A percentile compares a stretch with the other conserved stretches of the same genome.
Conservation (phyloP, 2,797 vertebrate species). For the Buceros bicornis region DNA sequence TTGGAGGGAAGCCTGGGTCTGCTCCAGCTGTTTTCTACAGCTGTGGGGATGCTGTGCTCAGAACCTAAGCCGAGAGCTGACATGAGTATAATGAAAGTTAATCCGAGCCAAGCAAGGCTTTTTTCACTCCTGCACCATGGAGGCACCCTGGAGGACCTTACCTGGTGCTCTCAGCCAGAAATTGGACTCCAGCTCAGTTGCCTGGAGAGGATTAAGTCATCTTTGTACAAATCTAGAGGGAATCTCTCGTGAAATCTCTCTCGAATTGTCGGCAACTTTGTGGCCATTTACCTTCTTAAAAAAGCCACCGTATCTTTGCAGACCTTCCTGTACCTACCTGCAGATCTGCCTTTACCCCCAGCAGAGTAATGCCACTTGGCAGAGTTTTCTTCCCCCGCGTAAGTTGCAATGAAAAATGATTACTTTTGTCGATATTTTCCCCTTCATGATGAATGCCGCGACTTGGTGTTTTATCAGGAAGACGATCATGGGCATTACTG, state of each 20-base stretch:
- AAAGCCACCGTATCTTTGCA: background rate
- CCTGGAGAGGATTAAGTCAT: background rate
- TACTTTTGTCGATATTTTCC: background rate
- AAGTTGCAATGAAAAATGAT: background rate
- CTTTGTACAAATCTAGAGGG: background rate
- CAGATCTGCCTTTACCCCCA: background rate
- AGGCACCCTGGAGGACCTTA: background rate
- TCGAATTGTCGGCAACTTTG: background rate
- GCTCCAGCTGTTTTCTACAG: background rate
- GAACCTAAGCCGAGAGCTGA: background rate
- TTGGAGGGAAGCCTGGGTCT: background rate
- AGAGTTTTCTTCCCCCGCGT: background rate
- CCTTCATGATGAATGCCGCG: background rate
- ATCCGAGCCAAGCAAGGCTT: background rate
- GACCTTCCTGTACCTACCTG: background rate
- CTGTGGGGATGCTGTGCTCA: background rate
- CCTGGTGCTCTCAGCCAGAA: background rate
- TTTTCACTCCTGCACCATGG: background rate
- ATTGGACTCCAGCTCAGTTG: background rate
- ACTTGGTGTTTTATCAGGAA: background rate
- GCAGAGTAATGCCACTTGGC: background rate
- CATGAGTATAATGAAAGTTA: background rate
- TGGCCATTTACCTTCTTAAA: background rate
- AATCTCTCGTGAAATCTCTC: background rate
- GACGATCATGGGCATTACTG: rapidly evolving